These are phyloP conservation scores for Cinara cedri DNA, from an alignment of 2,888 invertebrate genomes.

Conservation along the genomic window DNA sequence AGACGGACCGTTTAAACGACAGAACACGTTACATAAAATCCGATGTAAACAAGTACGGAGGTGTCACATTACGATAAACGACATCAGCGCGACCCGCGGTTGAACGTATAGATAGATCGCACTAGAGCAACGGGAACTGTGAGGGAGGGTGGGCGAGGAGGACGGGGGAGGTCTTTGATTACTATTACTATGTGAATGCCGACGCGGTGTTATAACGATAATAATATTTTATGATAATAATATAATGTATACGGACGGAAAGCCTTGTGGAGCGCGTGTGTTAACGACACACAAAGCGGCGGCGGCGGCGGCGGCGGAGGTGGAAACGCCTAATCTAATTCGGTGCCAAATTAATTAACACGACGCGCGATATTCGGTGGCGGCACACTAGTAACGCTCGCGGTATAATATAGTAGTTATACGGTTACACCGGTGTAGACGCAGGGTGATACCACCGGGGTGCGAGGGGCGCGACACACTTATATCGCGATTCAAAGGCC, in stretches of 20 bases:
- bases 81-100: too few species aligned
- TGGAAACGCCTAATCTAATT: slow-evolving; percentile 33
- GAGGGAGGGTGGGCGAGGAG: too few species aligned
- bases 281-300: slow-evolving; percentile 20
- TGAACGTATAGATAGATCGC: too few species aligned
- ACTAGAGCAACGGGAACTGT: too few species aligned
- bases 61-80: too few species aligned
- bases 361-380: background rate
- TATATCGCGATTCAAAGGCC: background rate
- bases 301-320: background rate
- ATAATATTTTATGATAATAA: too few species aligned
- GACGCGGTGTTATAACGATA: background rate
- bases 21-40: too few species aligned
- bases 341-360: slow-evolving; percentile 55
- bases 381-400: background rate
- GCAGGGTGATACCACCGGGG: too few species aligned
- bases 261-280: background rate
- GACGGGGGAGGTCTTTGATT: background rate
- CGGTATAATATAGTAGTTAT: background rate
- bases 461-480: too few species aligned
- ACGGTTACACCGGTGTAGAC: background rate
- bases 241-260: too few species aligned
- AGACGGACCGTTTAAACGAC: too few species aligned
- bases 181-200: background rate
- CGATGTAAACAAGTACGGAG: too few species aligned